These are phyloP conservation scores for Diaperis boleti DNA, from an alignment of 2,888 invertebrate species.

Conservation along the genomic window DNA sequence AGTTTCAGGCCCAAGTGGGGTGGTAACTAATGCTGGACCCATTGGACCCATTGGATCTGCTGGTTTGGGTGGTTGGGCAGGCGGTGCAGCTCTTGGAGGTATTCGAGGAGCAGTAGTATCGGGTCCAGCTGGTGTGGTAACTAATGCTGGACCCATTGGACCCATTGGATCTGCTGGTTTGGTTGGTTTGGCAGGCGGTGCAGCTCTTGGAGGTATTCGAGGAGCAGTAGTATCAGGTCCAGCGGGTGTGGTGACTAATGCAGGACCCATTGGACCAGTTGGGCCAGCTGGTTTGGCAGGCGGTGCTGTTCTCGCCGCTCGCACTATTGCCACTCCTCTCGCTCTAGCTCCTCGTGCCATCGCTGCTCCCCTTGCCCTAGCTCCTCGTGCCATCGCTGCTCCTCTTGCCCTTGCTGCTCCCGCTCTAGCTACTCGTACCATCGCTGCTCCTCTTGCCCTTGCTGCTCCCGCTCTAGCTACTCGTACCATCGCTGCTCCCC, in stretches of 20 bases:
- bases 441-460: background rate
- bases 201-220: too few relatives aligned
- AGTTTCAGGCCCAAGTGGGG: slow-evolving; percentile 36
- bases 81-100: too few relatives aligned
- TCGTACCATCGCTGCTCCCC: slow-evolving; percentile 14
- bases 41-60: slow-evolving; percentile 40
- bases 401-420: background rate
- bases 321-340: background rate
- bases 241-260: slow-evolving; percentile 36
- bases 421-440: background rate
- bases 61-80: too few relatives aligned
- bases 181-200: too few relatives aligned
- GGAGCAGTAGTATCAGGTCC: slow-evolving; percentile 39
- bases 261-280: slow-evolving; percentile 38
- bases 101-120: slow-evolving; percentile 34
- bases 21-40: slow-evolving; percentile 38
- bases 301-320: too few relatives aligned
- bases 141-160: slow-evolving; percentile 37
- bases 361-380: background rate
- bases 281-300: too few relatives aligned
- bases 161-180: too few relatives aligned
- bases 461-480: background rate
- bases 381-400: background rate
- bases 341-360: background rate
- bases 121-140: slow-evolving; percentile 41